phyloP scores from a whole-genome alignment of 2,888 invertebrate genomes.

The Tryphoninae sp. region DNA sequence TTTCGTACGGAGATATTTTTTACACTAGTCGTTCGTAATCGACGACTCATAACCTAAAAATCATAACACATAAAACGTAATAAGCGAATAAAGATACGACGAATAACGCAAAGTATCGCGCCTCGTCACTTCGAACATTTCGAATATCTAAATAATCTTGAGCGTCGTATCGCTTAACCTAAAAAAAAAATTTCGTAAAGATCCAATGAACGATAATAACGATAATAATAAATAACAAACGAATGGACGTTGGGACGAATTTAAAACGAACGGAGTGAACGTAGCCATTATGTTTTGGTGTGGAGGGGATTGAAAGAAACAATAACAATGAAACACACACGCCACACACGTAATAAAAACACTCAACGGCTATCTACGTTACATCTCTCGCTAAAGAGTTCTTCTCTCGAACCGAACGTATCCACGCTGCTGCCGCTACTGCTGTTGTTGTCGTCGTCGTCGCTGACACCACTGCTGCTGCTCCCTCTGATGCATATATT shows the following conservation, averaged over 20 bases:
- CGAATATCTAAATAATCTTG: too few relatives aligned
- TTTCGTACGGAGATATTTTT: too few relatives aligned
- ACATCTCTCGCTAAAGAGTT: constrained; percentile 66
- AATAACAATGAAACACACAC: constrained; percentile 41
- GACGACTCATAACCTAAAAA: too few relatives aligned
- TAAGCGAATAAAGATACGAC: too few relatives aligned
- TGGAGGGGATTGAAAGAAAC: constrained; percentile 3
- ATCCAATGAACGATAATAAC: not conserved
- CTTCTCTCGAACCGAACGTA: constrained; percentile 66
- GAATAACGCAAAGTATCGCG: too few relatives aligned
- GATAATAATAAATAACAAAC: not conserved
- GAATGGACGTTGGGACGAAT: constrained; percentile 21
- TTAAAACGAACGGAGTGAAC: not conserved
- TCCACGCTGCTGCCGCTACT: constrained; percentile 49
- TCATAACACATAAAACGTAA: too few relatives aligned
- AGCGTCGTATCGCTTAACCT: not conserved
- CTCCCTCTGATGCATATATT: constrained; percentile 15
- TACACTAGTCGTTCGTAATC: too few relatives aligned
- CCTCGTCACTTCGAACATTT: too few relatives aligned
- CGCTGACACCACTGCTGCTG: constrained; percentile 21
- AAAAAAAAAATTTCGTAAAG: not conserved
- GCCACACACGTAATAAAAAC: constrained; percentile 54
- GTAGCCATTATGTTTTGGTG: not conserved
- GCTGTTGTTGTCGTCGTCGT: constrained; percentile 24
- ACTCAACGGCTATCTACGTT: constrained; percentile 68